These are phyloP conservation scores for Shargacucullia verbasci DNA, from an alignment of 2,888 invertebrate genomes.

Conservation along the genomic window DNA sequence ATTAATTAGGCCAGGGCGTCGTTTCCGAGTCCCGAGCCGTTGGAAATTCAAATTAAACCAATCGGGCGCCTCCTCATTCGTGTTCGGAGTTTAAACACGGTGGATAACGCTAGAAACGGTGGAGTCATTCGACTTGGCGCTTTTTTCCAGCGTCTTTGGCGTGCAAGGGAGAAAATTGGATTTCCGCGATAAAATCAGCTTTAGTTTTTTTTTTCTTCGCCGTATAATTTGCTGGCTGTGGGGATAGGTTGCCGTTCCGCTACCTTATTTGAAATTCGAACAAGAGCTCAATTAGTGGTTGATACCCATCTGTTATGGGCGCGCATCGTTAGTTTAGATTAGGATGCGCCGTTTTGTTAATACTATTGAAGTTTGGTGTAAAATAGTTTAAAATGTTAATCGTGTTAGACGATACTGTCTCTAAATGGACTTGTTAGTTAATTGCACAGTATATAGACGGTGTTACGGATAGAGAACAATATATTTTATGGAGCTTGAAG, in stretches of 20 bases:
- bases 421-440: constrained; percentile 9
- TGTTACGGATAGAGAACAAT: no score
- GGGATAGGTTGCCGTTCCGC: constrained; percentile 77
- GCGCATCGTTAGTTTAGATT: constrained; percentile 56
- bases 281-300: constrained; percentile 82
- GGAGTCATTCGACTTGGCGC: constrained; percentile 88
- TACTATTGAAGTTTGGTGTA: constrained; percentile 33
- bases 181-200: constrained; percentile 89
- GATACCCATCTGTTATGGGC: constrained; percentile 64
- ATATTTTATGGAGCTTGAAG: no score
- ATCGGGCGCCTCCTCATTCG: constrained; percentile 89
- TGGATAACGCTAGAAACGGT: constrained; percentile 84
- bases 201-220: constrained; percentile 79
- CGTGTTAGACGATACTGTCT: constrained; percentile 16
- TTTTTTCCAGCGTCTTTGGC: constrained; percentile 88
- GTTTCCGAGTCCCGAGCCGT: constrained; percentile 77
- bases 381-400: constrained; percentile 42
- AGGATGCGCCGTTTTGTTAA: constrained; percentile 45
- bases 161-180: constrained; percentile 89
- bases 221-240: constrained; percentile 81
- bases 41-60: constrained; percentile 89
- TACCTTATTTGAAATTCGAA: constrained; percentile 78
- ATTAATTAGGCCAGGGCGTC: constrained; percentile 85
- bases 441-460: no score
- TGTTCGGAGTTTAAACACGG: constrained; percentile 87